Evolutionary conservation across 2,113 vertebrate species (phyloP), one percentile per base, ranked within the genome.

Genomic region (Pteruthius melanotis): DNA sequence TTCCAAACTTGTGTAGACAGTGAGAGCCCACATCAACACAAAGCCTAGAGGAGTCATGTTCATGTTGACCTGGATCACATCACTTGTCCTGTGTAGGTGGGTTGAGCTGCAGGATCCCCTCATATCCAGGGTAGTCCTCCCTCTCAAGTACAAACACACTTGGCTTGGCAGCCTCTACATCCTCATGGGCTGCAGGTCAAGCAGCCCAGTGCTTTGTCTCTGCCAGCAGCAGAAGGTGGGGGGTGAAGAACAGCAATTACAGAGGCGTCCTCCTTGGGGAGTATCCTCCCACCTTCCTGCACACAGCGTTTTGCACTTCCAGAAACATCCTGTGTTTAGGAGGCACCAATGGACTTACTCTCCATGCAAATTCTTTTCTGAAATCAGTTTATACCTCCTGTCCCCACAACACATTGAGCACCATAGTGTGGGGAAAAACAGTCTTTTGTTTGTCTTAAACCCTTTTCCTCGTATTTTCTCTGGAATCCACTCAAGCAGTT

Each of bases 261-360:
- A 0, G 63, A 60, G 53, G 17, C 5, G 3, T 83, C 33, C 21
- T 87, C 16, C 37, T 6, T 2, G 2, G 45, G n/a, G 27, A 74
- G 6, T 23, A 5, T 57, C 44, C 39, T 89, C 66, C 57, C 35
- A 59, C 30, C 49, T 72, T 50, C 53, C 37, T 80, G 27, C 27
- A 52, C 44, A 8, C 33, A 33, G 54, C 11, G 1, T 75, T 66
- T 60, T 64, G 26, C 31, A n/a, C 40, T 87, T 87, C 28, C 35
- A 31, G 57, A 35, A 44, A 27, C 2, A 3, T 68, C 49, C 37
- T 50, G 23, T 64, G 40, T 64, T 86, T 56, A 50, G 40, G 18
- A 72, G 33, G 31, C 74, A 47, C 19, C 45, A 39, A 2, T 24
- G 20, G 24, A 39, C 47, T 68, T 89, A 53, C 2, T 59, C 5